These are phyloP conservation scores for Lordiphosa andalusiaca DNA, from an alignment of 2,888 invertebrate species.

Conservation along the genomic window DNA sequence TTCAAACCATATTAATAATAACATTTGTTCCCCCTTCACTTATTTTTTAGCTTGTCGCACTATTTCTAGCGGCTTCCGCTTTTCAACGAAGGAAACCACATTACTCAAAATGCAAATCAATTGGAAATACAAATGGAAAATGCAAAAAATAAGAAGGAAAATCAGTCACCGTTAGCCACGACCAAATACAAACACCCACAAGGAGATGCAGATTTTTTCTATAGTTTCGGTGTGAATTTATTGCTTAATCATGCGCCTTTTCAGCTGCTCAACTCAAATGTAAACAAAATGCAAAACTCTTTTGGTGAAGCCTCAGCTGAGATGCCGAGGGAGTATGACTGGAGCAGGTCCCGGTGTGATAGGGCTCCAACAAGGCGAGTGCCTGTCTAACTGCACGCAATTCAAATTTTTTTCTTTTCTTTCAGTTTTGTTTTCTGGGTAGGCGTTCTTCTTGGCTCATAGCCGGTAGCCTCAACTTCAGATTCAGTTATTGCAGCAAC, in stretches of 20 bases:
- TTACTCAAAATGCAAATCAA: conserved; percentile 39
- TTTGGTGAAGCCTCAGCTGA: conserved; percentile 3
- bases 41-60: conserved; percentile 14
- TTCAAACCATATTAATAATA: conserved; percentile 16
- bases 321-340: not conserved
- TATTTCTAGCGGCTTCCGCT: conserved; percentile 38
- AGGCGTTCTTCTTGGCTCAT: conserved; percentile 36
- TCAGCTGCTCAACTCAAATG: conserved; percentile 37
- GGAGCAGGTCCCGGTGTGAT: conserved; percentile 10
- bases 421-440: conserved; percentile 19
- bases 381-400: conserved; percentile 50
- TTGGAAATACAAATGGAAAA: conserved; percentile 43
- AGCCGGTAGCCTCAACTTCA: conserved; percentile 10
- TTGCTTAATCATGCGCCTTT: conserved; percentile 64
- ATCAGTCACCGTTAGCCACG: conserved; percentile 43
- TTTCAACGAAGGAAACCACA: conserved; percentile 23
- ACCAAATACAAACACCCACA: conserved; percentile 27
- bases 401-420: not conserved
- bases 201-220: conserved; percentile 22
- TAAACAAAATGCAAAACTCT: conserved; percentile 31
- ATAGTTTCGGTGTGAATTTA: conserved; percentile 56
- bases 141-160: conserved; percentile 11
- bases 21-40: conserved; percentile 15
- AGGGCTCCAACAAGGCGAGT: conserved; percentile 46
- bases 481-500: conserved; percentile 39